Evolutionary conservation across 2,113 vertebrate species (phyloP).

Genomic region (Lamprologus callipterus): DNA sequence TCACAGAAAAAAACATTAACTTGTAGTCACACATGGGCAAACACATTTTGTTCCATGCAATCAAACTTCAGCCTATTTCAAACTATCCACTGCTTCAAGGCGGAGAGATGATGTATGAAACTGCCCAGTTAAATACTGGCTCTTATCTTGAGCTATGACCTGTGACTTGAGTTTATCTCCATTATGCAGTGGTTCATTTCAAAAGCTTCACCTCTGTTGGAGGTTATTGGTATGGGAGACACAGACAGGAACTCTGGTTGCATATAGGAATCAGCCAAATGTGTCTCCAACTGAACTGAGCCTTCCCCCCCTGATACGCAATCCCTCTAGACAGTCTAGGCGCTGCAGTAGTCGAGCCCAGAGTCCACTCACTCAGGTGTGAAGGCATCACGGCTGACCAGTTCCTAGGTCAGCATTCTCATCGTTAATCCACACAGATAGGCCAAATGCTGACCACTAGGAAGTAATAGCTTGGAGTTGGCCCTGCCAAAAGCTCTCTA

Average conservation of each 20-base stretch:
- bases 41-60: constrained; percentile 41
- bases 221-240: constrained; percentile 48
- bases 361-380: constrained; percentile 47
- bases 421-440: constrained; percentile 53
- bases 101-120: constrained; percentile 41
- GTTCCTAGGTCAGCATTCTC: constrained; percentile 57
- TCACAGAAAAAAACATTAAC: constrained; percentile 41
- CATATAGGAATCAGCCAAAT: constrained; percentile 30
- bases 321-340: constrained; percentile 4
- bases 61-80: constrained; percentile 37
- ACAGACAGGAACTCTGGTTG: constrained; percentile 18
- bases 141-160: constrained; percentile 48
- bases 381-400: constrained; percentile 41
- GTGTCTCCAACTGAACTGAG: constrained; percentile 24
- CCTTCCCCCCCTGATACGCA: constrained; percentile 9
- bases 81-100: constrained; percentile 20
- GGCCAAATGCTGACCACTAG: constrained; percentile 48
- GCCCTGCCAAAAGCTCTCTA: constrained; percentile 30
- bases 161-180: constrained; percentile 51
- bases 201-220: constrained; percentile 49
- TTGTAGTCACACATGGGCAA: constrained; percentile 45
- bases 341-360: background rate
- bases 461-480: constrained; percentile 43
- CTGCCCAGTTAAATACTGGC: constrained; percentile 33
- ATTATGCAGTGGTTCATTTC: constrained; percentile 46